Base-by-base conservation (phyloP, 2,888 invertebrate species). In the Phorcus lineatus region DNA sequence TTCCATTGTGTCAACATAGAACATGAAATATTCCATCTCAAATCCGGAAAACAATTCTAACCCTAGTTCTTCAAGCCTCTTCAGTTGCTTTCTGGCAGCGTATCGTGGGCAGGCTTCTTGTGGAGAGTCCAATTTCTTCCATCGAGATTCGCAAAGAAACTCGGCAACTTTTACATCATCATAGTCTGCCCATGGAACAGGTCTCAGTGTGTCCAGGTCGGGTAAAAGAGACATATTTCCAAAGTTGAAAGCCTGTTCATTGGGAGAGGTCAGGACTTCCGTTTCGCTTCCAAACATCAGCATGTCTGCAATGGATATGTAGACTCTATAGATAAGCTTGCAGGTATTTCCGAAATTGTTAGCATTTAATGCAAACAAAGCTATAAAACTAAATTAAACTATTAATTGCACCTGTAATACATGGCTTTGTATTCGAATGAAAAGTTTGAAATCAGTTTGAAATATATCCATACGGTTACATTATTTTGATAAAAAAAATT, bases 41-140 rank as follows among this genome's bases (percentile, higher is more conserved):
- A 75, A 75, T 16, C 75, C 75, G 16, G 75, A 75, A 24, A 52
- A 75, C 24, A 53, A 75, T 22, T 75, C 22, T 13, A 53, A 53
- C 9, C 75, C 75, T 0, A 53, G 22, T 11, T 53, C 31, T 13
- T 75, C 53, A 9, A 75, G 53, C 13, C n/a, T 40, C 22, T 75
- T 13, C 7, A 52, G 13, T 28, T 75, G 75, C 53, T 53, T 19
- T 31, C 54, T 11, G 24, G 75, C 75, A 17, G 52, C 31, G 52
- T 75, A 75, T 53, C 75, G 52, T 11, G 75, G 75, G 24, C 75
- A 53, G 3, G 75, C 75, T 53, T 40, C 75, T 19, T 75, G 75
- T 11, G 52, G 54, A 4, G 22, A 53, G 13, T 52, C 19, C n/a
- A 13, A n/a, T 53, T 13, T 52, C 31, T 53, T 53, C 75, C 75